Base-by-base conservation (phyloP, 2,888 invertebrate genomes). In the Chrysodeixis includens region DNA sequence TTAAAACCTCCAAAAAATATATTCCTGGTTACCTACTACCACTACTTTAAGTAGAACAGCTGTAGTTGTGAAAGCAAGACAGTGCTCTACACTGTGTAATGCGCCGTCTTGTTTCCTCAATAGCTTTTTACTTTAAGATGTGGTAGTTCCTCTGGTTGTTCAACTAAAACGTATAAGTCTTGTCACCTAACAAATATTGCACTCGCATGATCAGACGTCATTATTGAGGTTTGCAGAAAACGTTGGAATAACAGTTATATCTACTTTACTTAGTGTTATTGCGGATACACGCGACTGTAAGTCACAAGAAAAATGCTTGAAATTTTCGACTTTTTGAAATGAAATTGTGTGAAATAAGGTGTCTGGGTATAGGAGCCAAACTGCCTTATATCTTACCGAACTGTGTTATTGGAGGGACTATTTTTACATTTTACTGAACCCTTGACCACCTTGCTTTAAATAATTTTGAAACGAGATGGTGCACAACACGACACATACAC, bases 151-250 rank as follows among this genome's bases (percentile, higher is more conserved):
- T 57, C 52, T 32, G 71, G 62, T 64, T 61, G 56, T 68, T 72
- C 63, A 77, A 73, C 78, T 49, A 52, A 40, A 62, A 67, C 56
- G 73, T 65, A 79, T 82, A 78, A 77, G 76, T 78, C 80, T 79
- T 74, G 74, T 65, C 84, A 84, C 83, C 78, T 82, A 76, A 78
- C 78, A 74, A 64, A 76, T 62, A 70, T 74, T 83, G 78, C 81
- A 81, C 69, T 86, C 59, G 84, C 86, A 85, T 86, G 86, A 78
- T 80, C 69, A 69, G 57, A 69, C 62, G 81, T 76, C 82, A 82
- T 86, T 86, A 75, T 79, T 74, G 71, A 12, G 46, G n/a, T 56
- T 46, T 75, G 72, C 76, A 76, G 74, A 80, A 78, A 70, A 69
- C 71, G 75, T 71, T 69, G 57, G 64, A 77, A 69, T 54, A 49